Conservation (phyloP, 1,140 invertebrate species). For the Bombus impatiens region DNA sequence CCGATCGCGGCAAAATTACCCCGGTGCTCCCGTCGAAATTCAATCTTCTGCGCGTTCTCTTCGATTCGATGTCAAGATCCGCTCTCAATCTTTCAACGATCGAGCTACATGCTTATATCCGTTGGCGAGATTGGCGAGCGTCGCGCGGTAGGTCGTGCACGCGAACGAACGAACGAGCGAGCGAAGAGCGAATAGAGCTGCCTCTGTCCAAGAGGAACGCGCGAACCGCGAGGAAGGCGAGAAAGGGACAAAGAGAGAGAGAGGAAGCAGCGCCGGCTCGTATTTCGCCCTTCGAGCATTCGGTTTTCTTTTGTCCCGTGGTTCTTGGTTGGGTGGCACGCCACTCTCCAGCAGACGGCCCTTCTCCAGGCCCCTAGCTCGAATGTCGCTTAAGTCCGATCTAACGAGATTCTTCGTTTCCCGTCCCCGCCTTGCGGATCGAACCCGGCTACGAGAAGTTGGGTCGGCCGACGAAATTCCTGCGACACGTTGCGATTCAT, state of each 20-base stretch:
- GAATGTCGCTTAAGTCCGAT: slow-evolving; percentile 56
- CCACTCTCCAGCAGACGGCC: slow-evolving; percentile 42
- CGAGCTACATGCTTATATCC: no score
- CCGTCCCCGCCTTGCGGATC: background rate
- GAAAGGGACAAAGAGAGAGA: background rate
- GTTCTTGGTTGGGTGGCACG: slow-evolving; percentile 70
- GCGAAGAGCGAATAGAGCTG: background rate
- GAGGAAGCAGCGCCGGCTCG: slow-evolving; percentile 58
- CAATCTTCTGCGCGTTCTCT: background rate
- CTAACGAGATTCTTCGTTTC: slow-evolving; percentile 38
- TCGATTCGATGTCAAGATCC: background rate
- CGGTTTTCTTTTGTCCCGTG: slow-evolving; percentile 34
- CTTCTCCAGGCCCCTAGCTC: slow-evolving; percentile 23
- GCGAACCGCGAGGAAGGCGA: background rate
- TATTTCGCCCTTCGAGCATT: slow-evolving; percentile 74
- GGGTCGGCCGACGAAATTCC: background rate
- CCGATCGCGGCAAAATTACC: background rate
- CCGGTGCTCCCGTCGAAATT: background rate
- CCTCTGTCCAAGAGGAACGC: background rate
- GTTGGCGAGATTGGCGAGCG: slow-evolving; percentile 24
- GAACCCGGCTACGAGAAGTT: background rate
- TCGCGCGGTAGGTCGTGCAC: slow-evolving; percentile 41
- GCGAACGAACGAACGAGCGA: background rate
- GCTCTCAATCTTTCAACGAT: slow-evolving; percentile 7
- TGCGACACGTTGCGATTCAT: slow-evolving; percentile 23